phyloP scores from a whole-genome alignment of 1,140 invertebrate species.

The Pentalonia nigronervosa region DNA sequence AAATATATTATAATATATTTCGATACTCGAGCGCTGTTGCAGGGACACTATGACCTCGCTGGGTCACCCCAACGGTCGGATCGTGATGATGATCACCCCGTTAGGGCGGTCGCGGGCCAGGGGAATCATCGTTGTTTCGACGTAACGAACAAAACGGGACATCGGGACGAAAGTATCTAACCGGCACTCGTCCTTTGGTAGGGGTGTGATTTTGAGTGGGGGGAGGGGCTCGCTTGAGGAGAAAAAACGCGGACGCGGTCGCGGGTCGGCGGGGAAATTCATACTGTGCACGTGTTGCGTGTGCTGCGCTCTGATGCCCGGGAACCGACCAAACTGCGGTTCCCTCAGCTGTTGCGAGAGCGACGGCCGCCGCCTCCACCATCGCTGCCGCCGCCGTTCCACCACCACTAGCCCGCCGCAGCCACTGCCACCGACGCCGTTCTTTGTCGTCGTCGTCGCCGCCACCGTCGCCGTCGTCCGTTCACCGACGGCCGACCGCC shows the following conservation, averaged over 20 bases:
- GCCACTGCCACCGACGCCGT: not conserved
- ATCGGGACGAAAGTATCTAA: not conserved
- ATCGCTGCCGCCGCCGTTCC: not conserved
- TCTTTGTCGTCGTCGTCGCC: slow-evolving; percentile 5
- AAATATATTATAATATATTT: slow-evolving; percentile 21
- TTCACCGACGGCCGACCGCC: not conserved
- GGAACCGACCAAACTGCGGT: slow-evolving; percentile 23
- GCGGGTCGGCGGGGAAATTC: slow-evolving; percentile 14
- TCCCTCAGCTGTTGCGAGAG: slow-evolving; percentile 53
- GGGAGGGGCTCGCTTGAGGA: not conserved
- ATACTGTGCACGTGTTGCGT: slow-evolving; percentile 51
- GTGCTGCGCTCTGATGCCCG: slow-evolving; percentile 56
- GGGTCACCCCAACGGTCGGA: not conserved
- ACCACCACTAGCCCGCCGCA: too few relatives aligned
- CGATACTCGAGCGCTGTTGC: not conserved
- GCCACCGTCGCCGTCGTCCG: not conserved
- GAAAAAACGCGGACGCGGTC: not conserved
- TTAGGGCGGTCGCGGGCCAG: not conserved
- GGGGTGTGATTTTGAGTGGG: not conserved
- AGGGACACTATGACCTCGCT: not conserved
- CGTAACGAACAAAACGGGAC: not conserved
- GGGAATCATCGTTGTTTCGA: slow-evolving; percentile 2
- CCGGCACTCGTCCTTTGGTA: not conserved
- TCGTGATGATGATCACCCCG: not conserved
- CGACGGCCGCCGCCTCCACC: not conserved